Base-by-base conservation (phyloP, 2,113 vertebrate species). In the Takifugu bimaculatus region DNA sequence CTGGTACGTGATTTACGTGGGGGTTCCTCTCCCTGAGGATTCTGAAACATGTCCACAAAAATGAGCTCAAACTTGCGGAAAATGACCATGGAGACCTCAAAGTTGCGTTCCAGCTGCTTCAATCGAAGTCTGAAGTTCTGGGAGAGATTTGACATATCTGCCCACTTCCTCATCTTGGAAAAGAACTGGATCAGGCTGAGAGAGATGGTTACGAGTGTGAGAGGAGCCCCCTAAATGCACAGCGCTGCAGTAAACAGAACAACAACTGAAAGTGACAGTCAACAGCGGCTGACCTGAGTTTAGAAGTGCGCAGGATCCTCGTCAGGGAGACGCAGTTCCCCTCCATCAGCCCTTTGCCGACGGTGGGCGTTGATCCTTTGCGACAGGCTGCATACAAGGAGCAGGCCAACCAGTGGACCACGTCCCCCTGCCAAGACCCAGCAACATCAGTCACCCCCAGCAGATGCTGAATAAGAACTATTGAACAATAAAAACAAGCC, bases 121-220 rank as follows among this genome's bases (percentile, higher is more conserved):
- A 98, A 90, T 14, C 95, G 92, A 54, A 94, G 92, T 57, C 94
- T 79, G 85, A 99, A 99, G 70, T 95, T 93, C 75, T 93, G 93
- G 0, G 92, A 82, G 5, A 96, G 87, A 69, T 94, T 94, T 29
- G 95, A 94, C 97, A 99, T 99, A 82, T 98, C 95, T 54, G 95
- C 93, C 97, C 97, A 99, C 55, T 97, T 98, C 88, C 94, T 97
- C 95, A 99, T 99, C 89, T 99, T 99, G 57, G 88, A 96, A 89
- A 99, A 99, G 91, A 99, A 99, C 90, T 98, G 93, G 85, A 99
- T 98, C 79, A 99, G 89, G 79, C 96, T 98, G 80, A 42, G 5
- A 28, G 28, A 4, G 9, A 1, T 10, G n/a, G 26, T 44, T 6
- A 26, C 6, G 15, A 0, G 26, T 1, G 35, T 57, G 0, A 53